Conservation (phyloP, 2,113 vertebrate species). For the Alosa alosa region DNA sequence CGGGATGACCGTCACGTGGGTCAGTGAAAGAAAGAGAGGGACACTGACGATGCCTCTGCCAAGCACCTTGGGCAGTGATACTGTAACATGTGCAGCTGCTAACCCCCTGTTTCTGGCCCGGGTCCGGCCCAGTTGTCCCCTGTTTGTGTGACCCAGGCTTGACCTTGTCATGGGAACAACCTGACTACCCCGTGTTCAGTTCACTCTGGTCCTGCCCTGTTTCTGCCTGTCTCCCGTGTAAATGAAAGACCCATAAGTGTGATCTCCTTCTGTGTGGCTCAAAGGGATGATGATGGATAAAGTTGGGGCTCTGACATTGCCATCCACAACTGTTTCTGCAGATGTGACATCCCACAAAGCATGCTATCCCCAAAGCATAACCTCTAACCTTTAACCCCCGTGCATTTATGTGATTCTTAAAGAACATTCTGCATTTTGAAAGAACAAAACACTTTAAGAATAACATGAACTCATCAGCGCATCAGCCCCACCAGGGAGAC, state of each 20-base stretch:
- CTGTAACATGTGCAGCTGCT: background rate
- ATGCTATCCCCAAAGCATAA: background rate
- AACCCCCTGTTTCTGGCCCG: background rate
- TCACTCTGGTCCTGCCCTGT: background rate
- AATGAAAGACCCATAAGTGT: background rate
- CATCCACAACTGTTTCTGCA: background rate
- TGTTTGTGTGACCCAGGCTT: constrained; percentile 68
- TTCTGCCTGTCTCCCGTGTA: background rate
- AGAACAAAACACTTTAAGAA: constrained; percentile 6
- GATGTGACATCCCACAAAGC: background rate
- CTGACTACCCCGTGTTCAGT: background rate
- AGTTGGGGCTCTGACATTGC: background rate
- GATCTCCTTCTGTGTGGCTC: background rate
- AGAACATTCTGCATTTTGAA: background rate
- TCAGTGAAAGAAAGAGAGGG: background rate
- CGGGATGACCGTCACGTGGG: background rate
- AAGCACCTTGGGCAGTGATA: constrained; percentile 67
- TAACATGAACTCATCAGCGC: constrained; percentile 13
- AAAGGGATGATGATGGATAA: constrained; percentile 26
- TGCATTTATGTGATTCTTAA: background rate
- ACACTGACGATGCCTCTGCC: constrained; percentile 63
- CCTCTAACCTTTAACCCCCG: background rate
- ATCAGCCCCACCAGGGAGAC: constrained; percentile 36
- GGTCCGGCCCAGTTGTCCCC: constrained; percentile 30
- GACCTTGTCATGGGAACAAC: background rate